Evolutionary conservation across 64 coral and sea anemone genomes (phyloP).

Genomic region (Pocillopora damicornis): DNA sequence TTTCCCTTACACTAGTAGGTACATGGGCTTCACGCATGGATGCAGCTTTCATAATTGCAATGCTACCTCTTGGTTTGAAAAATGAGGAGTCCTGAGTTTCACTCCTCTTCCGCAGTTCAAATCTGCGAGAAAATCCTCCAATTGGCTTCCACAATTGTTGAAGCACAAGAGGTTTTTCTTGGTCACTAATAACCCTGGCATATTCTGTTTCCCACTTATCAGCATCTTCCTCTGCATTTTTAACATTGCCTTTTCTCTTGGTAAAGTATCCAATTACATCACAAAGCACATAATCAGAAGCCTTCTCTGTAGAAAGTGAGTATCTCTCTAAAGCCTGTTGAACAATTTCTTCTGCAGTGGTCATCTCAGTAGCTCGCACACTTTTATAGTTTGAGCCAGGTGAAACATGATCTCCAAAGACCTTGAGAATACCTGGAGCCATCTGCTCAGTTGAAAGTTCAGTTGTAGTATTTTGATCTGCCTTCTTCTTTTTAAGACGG

Average conservation of each 20-base stretch:
- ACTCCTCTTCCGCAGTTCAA: slow-evolving; percentile 67
- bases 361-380: slow-evolving; percentile 79
- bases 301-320: slow-evolving; percentile 56
- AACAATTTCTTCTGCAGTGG: slow-evolving; percentile 83
- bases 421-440: slow-evolving; percentile 92
- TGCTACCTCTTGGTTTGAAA: slow-evolving; percentile 70
- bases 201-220: slow-evolving; percentile 92
- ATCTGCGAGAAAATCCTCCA: slow-evolving; percentile 76
- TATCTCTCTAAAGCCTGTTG: slow-evolving; percentile 86
- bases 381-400: slow-evolving; percentile 97
- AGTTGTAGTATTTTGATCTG: slow-evolving; percentile 29
- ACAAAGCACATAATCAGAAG: slow-evolving; percentile 86
- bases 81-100: slow-evolving; percentile 78
- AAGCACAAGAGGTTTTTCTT: slow-evolving; percentile 85
- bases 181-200: slow-evolving; percentile 81
- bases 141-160: slow-evolving; percentile 95
- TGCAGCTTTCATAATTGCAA: slow-evolving; percentile 67
- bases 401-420: slow-evolving; percentile 93
- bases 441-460: slow-evolving; percentile 93
- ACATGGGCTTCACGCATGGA: slow-evolving; percentile 42
- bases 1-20: slow-evolving; percentile 25
- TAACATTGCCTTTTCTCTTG: slow-evolving; percentile 14
- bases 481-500: slow-evolving; percentile 64
- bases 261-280: slow-evolving; percentile 97
- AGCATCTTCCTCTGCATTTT: slow-evolving; percentile 43